Percentiles rank a stretch among this genome's conserved stretches.
Conservation (phyloP, 2,888 invertebrate genomes). For the Napeogenes inachia region DNA sequence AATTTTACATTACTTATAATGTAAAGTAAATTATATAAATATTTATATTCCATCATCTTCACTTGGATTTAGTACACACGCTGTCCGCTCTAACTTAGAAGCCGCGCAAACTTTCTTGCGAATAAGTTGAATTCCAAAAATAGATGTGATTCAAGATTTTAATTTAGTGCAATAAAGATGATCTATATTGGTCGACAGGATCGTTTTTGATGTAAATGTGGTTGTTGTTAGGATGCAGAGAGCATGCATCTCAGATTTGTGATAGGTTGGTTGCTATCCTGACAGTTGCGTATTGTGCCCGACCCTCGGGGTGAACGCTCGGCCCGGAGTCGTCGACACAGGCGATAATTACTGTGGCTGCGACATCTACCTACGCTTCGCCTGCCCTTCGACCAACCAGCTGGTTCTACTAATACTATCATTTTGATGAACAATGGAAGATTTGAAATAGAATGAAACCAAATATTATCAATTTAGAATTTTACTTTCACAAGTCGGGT, state of each 20-base stretch:
- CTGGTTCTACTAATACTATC: constrained; percentile 35
- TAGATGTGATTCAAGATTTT: background rate
- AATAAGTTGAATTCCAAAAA: constrained; percentile 1
- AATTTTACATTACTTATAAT: constrained; percentile 26
- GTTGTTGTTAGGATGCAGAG: constrained; percentile 16
- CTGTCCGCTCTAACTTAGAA: too few species aligned
- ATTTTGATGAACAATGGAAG: constrained; percentile 4
- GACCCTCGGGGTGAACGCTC: constrained; percentile 75
- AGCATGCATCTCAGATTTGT: constrained; percentile 54
- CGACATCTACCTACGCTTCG: constrained; percentile 52
- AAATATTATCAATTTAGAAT: background rate
- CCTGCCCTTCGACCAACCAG: constrained; percentile 40
- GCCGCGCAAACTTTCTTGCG: background rate
- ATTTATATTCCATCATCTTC: too few species aligned
- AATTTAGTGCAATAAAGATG: constrained; percentile 1
- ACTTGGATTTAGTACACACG: too few species aligned
- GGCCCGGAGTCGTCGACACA: constrained; percentile 72
- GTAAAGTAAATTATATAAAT: too few species aligned
- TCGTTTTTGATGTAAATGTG: constrained; percentile 9
- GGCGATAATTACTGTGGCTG: constrained; percentile 73
- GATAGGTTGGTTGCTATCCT: constrained; percentile 50
- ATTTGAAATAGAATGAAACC: background rate
- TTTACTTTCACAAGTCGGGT: background rate
- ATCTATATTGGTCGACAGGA: constrained; percentile 5
- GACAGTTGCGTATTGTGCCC: constrained; percentile 64